Base-by-base conservation (phyloP, 1,140 invertebrate species). In the Bombus pyrosoma region DNA sequence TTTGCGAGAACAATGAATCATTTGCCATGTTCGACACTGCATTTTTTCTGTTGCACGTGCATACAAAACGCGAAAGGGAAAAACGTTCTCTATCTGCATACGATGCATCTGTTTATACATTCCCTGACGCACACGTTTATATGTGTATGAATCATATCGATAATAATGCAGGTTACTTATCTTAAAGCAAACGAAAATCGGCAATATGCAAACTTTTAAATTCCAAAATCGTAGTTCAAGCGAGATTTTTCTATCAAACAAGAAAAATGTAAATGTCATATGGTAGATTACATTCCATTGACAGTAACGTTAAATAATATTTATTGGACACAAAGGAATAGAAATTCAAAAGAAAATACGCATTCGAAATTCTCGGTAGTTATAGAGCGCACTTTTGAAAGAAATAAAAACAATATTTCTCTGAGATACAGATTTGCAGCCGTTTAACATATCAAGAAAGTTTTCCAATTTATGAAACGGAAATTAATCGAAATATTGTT, bases 1-100 rank as follows among this genome's bases (percentile, higher is more conserved):
- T 75, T 43, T 22, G 59, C 66, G 78, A 77, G 86, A 92, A 92
- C 91, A 92, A 92, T 92, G 87, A 89, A 84, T 86, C 87, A 87
- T 92, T 92, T 90, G 87, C 75, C 87, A 89, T 87, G 84, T 88
- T 85, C 73, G 80, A 85, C 75, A 59, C 43, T 86, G 86, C 47
- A 83, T 86, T 87, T 82, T 83, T 9, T 34, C 32, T 9, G 15
- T 13, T 34, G 32, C 66, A 25, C 76, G 81, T 57, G 86, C 62
- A 73, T 47, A 66, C 62, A 28, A 39, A 37, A 86, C 68, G 83
- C 62, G 73, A 74, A 83, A 41, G 83, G 28, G 32, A 37, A 84
- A 85, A 85, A 80, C n/a, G 34, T 69, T 1, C 43, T 74, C 37
- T 85, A 85, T 85, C 78, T 81, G 79, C 43, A 74, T 81, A 80